Conservation (phyloP, 1,140 invertebrate species). For the Sitobion miscanthi region DNA sequence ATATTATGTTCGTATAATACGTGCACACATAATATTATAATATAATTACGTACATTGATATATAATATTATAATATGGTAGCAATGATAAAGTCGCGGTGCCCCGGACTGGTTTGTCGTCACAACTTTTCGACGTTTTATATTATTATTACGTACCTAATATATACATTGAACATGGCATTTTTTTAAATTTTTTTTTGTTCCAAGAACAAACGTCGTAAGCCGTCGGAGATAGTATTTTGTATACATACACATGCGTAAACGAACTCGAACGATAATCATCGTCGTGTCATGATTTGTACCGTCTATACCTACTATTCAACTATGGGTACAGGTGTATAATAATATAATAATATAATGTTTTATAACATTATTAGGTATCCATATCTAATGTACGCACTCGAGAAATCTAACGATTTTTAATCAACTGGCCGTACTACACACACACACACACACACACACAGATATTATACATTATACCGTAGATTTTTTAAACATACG, state of each 20-base stretch:
- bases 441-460: background rate
- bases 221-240: background rate
- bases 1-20: background rate
- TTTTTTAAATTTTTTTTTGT: background rate
- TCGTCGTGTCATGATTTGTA: background rate
- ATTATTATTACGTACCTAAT: background rate
- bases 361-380: background rate
- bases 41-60: background rate
- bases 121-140: background rate
- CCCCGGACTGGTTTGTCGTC: background rate
- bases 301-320: background rate
- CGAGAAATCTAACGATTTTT: background rate
- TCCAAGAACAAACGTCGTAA: background rate
- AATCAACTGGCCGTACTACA: background rate
- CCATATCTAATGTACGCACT: background rate
- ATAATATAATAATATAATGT: background rate
- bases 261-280: background rate
- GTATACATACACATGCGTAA: background rate
- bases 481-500: background rate
- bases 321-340: background rate
- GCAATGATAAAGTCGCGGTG: background rate
- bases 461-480: background rate
- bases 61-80: background rate
- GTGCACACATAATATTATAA: background rate
- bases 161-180: background rate